phyloP scores from a whole-genome alignment of 2,888 invertebrate species.

The Tenthredo mesomela region DNA sequence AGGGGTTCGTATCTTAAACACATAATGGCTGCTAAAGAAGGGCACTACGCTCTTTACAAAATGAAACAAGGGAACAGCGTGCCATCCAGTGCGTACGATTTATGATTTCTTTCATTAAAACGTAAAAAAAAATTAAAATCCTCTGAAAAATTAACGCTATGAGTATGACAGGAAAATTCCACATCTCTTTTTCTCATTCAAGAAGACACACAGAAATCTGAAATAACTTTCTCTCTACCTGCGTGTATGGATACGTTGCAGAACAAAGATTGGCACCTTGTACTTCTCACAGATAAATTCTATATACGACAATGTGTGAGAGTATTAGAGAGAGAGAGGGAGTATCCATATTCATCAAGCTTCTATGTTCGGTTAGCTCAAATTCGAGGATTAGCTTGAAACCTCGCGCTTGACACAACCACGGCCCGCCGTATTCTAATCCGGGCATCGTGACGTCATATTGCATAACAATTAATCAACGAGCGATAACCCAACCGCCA shows the following conservation, averaged over 20 bases:
- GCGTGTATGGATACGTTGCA: not conserved
- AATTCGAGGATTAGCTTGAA: slow-evolving; percentile 76
- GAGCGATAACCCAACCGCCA: slow-evolving; percentile 72
- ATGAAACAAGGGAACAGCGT: slow-evolving; percentile 69
- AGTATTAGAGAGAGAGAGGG: slow-evolving; percentile 58
- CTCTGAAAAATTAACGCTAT: not conserved
- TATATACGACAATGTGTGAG: slow-evolving; percentile 9
- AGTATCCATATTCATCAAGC: slow-evolving; percentile 77
- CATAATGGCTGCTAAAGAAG: slow-evolving; percentile 74
- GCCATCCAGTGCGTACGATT: slow-evolving; percentile 66
- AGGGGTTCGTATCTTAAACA: slow-evolving; percentile 72
- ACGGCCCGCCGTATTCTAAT: slow-evolving; percentile 72
- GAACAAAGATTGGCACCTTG: slow-evolving; percentile 65
- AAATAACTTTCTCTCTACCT: not conserved
- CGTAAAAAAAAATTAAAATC: not conserved
- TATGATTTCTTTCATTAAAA: slow-evolving; percentile 73
- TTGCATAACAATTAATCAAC: slow-evolving; percentile 79
- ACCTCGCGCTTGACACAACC: slow-evolving; percentile 67
- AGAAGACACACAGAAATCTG: not conserved
- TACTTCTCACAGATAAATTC: slow-evolving; percentile 62
- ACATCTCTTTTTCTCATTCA: not conserved
- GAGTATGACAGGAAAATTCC: not conserved
- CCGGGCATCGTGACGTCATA: slow-evolving; percentile 77
- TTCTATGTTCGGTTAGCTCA: slow-evolving; percentile 76
- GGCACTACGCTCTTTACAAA: slow-evolving; percentile 70